phyloP scores from a whole-genome alignment of 2,113 vertebrate genomes.

The Calyptommatus sinebrachiatus region DNA sequence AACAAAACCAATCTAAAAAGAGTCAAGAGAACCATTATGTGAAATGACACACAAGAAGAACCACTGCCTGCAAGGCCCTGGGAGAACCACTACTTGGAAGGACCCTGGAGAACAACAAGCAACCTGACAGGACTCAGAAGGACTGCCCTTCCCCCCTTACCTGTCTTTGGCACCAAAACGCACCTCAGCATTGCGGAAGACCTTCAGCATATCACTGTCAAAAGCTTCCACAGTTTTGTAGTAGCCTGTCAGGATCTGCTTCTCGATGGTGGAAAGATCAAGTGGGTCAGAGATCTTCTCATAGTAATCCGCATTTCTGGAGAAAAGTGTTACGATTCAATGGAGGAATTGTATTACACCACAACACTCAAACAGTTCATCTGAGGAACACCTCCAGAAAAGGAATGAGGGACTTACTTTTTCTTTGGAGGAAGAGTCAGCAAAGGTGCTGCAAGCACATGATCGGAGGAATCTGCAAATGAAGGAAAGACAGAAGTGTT shows the following conservation, averaged over 20 bases:
- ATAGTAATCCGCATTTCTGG: constrained; percentile 95
- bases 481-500: not conserved
- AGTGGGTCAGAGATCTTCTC: constrained; percentile 96
- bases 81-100: no score
- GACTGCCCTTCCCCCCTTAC: no score
- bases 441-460: constrained; percentile 88
- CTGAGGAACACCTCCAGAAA: not conserved
- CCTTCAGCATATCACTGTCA: constrained; percentile 97
- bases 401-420: constrained; percentile 78
- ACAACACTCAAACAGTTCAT: fast-evolving
- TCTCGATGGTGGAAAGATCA: constrained; percentile 93
- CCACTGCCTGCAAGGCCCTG: no score
- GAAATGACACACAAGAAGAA: no score
- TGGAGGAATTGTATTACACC: not conserved
- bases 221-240: constrained; percentile 97
- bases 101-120: no score
- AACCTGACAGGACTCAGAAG: no score
- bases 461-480: constrained; percentile 85
- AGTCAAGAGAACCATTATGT: no score
- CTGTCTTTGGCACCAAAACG: constrained; percentile 25
- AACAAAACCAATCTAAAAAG: no score
- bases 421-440: constrained; percentile 94
- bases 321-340: not conserved
- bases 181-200: constrained; percentile 97
- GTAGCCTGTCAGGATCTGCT: constrained; percentile 93